These are phyloP conservation scores for Hypolimnas misippus DNA, from an alignment of 2,888 invertebrate species.

Conservation along the genomic window DNA sequence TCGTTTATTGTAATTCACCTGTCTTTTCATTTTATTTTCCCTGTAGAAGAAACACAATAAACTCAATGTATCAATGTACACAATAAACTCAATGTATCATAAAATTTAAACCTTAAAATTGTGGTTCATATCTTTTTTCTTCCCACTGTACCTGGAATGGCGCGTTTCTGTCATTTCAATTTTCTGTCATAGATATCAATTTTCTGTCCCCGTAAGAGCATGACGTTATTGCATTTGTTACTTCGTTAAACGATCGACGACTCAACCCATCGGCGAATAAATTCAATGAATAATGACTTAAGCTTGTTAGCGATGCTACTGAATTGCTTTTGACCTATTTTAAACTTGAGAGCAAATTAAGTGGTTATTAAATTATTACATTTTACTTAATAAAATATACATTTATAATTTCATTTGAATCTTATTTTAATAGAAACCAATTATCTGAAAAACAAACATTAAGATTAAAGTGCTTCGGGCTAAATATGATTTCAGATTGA, in stretches of 20 bases:
- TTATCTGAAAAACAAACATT: background rate
- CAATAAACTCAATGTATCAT: too few species aligned
- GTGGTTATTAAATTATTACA: background rate
- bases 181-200: constrained; percentile 33
- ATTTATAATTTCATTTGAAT: too few species aligned
- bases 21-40: too few species aligned
- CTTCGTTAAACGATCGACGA: constrained; percentile 17
- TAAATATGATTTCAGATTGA: too few species aligned
- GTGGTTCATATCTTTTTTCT: too few species aligned
- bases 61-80: too few species aligned
- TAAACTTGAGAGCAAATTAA: background rate
- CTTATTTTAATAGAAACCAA: too few species aligned
- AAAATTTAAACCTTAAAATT: too few species aligned
- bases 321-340: constrained; percentile 18
- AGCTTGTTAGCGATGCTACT: constrained; percentile 20
- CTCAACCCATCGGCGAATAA: constrained; percentile 19
- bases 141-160: too few species aligned
- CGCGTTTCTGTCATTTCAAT: constrained; percentile 19
- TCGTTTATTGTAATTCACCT: too few species aligned
- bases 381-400: background rate
- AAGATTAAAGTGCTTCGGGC: background rate
- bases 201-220: constrained; percentile 27
- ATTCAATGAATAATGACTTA: constrained; percentile 26
- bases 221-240: constrained; percentile 30
- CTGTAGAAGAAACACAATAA: too few species aligned